phyloP scores from a whole-genome alignment of 2,797 vertebrate genomes.

The Poeciliopsis paucimaculata region DNA sequence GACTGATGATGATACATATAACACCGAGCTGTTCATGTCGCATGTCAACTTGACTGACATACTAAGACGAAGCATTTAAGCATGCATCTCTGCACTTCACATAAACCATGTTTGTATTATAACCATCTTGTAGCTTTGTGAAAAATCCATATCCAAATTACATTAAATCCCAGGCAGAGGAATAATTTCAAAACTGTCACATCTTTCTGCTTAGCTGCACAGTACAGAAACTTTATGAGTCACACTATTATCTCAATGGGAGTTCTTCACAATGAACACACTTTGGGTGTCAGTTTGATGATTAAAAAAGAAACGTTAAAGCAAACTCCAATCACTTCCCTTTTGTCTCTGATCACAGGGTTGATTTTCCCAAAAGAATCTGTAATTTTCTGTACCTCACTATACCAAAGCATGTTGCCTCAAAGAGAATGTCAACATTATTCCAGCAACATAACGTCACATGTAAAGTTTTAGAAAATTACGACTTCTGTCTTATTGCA shows the following conservation, averaged over 20 bases:
- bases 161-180: conserved; percentile 32
- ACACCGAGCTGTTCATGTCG: background rate
- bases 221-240: conserved; percentile 32
- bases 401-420: background rate
- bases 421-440: background rate
- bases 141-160: conserved; percentile 43
- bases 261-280: conserved; percentile 28
- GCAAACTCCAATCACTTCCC: conserved; percentile 47
- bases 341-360: conserved; percentile 40
- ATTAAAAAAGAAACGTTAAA: conserved; percentile 27
- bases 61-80: background rate
- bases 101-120: background rate
- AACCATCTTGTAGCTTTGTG: conserved; percentile 27
- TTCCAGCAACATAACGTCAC: background rate
- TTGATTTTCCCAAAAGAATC: conserved; percentile 42
- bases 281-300: conserved; percentile 27
- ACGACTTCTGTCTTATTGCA: background rate
- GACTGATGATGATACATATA: background rate
- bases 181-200: conserved; percentile 57
- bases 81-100: background rate
- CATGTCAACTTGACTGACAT: background rate
- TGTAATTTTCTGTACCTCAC: conserved; percentile 23
- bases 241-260: conserved; percentile 25
- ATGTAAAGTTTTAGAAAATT: background rate
- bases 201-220: conserved; percentile 28